Conservation (phyloP, 53 echinoderm and acorn worm species). For the Antedon mediterranea region DNA sequence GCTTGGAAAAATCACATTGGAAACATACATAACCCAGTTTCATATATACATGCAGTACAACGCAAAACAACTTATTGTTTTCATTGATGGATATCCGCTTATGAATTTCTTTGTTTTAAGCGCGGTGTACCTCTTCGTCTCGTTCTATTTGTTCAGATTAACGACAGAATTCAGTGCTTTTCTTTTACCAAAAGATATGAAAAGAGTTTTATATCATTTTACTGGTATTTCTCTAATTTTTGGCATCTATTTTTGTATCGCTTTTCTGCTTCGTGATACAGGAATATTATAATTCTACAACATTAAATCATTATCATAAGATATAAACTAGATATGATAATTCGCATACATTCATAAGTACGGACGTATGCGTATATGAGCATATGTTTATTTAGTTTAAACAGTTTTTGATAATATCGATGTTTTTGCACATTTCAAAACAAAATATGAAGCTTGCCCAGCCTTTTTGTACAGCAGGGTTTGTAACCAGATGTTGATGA, state of each 20-base stretch:
- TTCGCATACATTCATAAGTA: too few species aligned
- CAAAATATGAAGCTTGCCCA: too few species aligned
- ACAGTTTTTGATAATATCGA: too few species aligned
- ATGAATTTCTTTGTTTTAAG: conserved; percentile 53
- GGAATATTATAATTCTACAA: conserved; percentile 25
- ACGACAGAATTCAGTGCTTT: conserved; percentile 54
- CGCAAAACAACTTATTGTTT: conserved; percentile 49
- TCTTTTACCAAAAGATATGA: conserved; percentile 40
- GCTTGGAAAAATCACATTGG: conserved; percentile 65
- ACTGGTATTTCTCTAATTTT: conserved; percentile 16
- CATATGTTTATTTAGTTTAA: too few species aligned
- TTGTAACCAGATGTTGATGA: too few species aligned
- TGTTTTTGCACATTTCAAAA: too few species aligned
- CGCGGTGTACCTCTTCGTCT: conserved; percentile 36
- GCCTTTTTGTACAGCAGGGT: too few species aligned
- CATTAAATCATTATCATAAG: too few species aligned
- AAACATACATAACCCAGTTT: conserved; percentile 65
- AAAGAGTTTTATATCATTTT: conserved; percentile 13
- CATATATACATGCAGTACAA: conserved; percentile 60
- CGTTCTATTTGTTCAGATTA: conserved; percentile 49
- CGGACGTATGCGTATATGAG: too few species aligned
- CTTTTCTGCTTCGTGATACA: conserved; percentile 29
- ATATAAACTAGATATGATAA: too few species aligned
- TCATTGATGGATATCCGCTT: conserved; percentile 54
- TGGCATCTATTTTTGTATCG: conserved; percentile 30